These are phyloP conservation scores for Musca vetustissima DNA, from an alignment of 1,140 invertebrate species.

Conservation along the genomic window DNA sequence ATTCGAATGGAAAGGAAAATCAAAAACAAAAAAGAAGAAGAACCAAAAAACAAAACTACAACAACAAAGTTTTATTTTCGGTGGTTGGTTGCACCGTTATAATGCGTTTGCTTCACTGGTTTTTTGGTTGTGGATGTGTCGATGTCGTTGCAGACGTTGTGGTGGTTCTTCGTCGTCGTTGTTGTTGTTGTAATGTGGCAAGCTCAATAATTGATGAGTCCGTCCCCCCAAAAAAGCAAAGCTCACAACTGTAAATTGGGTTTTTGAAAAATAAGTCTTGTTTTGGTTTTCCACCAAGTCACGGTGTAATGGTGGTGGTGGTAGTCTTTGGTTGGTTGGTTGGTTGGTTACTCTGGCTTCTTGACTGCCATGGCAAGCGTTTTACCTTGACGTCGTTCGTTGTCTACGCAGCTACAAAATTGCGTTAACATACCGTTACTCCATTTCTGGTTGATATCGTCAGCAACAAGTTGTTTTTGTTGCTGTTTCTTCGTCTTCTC, in stretches of 20 bases:
- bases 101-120: conserved; percentile 18
- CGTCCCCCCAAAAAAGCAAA: neutral
- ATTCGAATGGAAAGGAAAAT: neutral
- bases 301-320: neutral
- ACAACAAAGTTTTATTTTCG: conserved; percentile 2
- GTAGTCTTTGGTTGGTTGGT: no score
- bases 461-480: no score
- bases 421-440: conserved; percentile 22
- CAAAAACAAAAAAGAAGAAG: neutral
- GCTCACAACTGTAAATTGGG: neutral
- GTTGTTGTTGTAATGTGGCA: neutral
- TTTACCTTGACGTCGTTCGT: no score
- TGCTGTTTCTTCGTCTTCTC: neutral
- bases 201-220: neutral
- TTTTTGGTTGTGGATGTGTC: neutral
- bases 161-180: neutral
- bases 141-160: neutral
- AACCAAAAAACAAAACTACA: neutral
- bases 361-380: no score
- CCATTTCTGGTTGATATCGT: no score
- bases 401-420: conserved; percentile 10
- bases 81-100: conserved; percentile 18
- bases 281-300: neutral
- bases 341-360: no score
- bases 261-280: neutral